Percentiles rank a stretch among this genome's conserved stretches.
These are phyloP conservation scores for Mus pahari DNA, from an alignment of 2,113 vertebrate species.

Conservation along the genomic window DNA sequence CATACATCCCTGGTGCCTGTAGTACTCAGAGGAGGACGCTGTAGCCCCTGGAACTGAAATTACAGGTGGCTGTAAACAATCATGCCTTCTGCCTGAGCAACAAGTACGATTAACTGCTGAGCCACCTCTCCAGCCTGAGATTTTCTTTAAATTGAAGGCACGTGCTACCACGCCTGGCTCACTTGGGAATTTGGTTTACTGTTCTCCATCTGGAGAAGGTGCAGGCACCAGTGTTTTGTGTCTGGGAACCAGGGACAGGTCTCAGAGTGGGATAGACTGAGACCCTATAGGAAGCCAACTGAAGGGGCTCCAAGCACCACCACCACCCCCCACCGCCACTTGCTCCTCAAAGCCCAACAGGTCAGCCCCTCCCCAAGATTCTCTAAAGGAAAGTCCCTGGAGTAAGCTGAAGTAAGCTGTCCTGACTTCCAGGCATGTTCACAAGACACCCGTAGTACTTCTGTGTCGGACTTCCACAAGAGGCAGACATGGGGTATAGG, in stretches of 20 bases:
- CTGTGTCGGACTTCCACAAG: not conserved
- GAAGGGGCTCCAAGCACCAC: not conserved
- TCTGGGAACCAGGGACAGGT: not conserved
- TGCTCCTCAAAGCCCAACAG: not conserved
- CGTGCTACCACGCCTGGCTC: not conserved
- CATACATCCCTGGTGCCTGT: not conserved
- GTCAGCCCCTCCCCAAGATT: not conserved
- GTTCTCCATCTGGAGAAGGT: not conserved
- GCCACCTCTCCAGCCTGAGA: not conserved
- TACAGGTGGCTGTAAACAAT: not conserved
- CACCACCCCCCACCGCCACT: no score
- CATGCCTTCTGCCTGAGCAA: not conserved
- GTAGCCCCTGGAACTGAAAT: not conserved
- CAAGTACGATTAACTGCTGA: not conserved
- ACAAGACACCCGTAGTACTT: not conserved
- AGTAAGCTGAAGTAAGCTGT: not conserved
- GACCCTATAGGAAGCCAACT: not conserved
- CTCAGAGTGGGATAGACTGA: not conserved
- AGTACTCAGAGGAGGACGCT: not conserved
- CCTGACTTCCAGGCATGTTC: not conserved
- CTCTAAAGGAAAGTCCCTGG: not conserved
- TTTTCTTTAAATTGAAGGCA: not conserved
- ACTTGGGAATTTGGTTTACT: not conserved
- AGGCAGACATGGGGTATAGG: not conserved
- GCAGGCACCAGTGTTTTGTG: not conserved